Evolutionary conservation across 2,113 vertebrate species (phyloP), one percentile per base, ranked within the genome.

Genomic region (Typhlomys cinereus): DNA sequence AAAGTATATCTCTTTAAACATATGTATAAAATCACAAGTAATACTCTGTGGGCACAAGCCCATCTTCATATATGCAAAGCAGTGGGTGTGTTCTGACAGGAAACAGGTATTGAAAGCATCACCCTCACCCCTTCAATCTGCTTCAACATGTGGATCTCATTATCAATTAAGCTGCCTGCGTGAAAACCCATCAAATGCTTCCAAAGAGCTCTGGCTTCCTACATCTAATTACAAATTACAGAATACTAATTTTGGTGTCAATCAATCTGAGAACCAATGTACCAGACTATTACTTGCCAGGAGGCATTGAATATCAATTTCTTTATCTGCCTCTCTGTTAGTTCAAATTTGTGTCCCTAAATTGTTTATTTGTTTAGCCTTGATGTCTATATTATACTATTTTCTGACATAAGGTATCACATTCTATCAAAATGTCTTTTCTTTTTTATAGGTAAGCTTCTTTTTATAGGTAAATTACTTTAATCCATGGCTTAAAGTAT

Each of bases 191-290:
- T 95, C 95, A 97, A 41, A 98, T 96, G 83, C 85, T 88, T 93
- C 93, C 96, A 94, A 93, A 97, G 96, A 97, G 85, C 73, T 95
- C 84, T 66, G 93, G 92, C 92, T 97, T 98, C 95, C 95, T 97
- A 92, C 93, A 48, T 95, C 88, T 97, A 96, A 97, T 98, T 98
- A 95, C 96, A 97, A 94, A 97, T 97, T 96, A 89, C 0, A 0
- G 94, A 97, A 90, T 96, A 88, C 95, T 97, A 95, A 98, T 98
- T 97, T 96, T 36, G 20, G 73, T 95, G 74, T 96, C 97, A 97
- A 92, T 98, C 98, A 97, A 93, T 97, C 41, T 52, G 88, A 48
- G 93, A 91, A 94, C 94, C 94, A 93, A 84, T 95, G 61, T 50
- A 41, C 74, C 84, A 85, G 66, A 73, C 93, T 96, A 90, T 76